phyloP scores from a whole-genome alignment of 2,113 vertebrate species.

The Onychostoma macrolepis region DNA sequence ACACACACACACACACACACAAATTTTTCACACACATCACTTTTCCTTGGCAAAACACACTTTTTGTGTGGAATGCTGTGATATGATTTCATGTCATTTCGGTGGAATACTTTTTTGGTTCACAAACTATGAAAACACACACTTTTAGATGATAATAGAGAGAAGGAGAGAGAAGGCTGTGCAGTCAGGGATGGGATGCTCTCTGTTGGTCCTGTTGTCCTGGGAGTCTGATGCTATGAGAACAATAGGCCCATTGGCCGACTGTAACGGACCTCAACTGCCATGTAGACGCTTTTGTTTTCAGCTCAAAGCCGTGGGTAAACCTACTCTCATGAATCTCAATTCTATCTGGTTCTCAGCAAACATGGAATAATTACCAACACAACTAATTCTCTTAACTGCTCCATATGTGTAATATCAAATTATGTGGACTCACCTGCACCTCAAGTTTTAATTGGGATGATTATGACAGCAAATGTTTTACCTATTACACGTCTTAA shows the following conservation, averaged over 20 bases:
- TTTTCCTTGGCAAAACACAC: background rate
- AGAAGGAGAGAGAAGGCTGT: background rate
- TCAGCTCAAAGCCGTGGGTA: conserved; percentile 62
- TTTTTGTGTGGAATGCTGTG: background rate
- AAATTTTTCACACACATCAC: background rate
- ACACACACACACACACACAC: too few species aligned
- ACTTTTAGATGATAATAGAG: background rate
- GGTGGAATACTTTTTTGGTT: background rate
- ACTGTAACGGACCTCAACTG: conserved; percentile 9
- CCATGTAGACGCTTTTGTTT: conserved; percentile 38
- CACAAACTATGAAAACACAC: background rate
- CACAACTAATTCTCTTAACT: conserved; percentile 52
- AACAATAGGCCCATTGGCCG: conserved; percentile 14
- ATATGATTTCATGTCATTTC: background rate
- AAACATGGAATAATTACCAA: conserved; percentile 43
- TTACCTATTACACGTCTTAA: background rate
- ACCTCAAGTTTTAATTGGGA: background rate
- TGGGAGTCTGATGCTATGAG: conserved; percentile 4
- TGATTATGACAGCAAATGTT: background rate
- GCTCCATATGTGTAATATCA: background rate
- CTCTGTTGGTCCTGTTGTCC: conserved; percentile 5
- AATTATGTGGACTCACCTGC: conserved; percentile 9
- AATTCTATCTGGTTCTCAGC: conserved; percentile 63
- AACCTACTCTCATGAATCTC: conserved; percentile 60
- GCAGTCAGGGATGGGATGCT: background rate